phyloP scores from a whole-genome alignment of 2,797 vertebrate genomes.

The Rhinogobio ventralis region DNA sequence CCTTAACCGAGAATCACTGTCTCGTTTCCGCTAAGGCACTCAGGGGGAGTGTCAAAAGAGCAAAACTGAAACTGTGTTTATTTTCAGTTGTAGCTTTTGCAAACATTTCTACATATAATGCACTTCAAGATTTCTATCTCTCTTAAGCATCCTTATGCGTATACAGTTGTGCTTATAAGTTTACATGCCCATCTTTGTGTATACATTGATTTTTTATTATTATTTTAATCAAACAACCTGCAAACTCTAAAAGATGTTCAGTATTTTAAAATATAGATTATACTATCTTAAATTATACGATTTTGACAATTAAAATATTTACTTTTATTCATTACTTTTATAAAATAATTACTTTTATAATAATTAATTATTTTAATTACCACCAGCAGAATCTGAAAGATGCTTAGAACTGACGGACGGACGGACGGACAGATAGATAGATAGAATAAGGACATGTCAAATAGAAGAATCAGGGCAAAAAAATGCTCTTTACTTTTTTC shows the following conservation, averaged over 20 bases:
- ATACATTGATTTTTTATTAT: neutral
- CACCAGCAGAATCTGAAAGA: neutral
- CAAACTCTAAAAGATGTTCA: neutral
- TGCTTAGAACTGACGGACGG: too few relatives aligned
- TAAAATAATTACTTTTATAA: neutral
- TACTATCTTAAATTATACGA: neutral
- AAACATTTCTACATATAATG: slow-evolving; percentile 9
- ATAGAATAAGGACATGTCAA: too few relatives aligned
- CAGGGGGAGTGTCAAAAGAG: slow-evolving; percentile 74
- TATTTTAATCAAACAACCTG: neutral
- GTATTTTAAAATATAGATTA: neutral
- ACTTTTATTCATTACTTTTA: too few relatives aligned
- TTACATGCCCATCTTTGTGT: neutral
- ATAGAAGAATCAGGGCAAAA: too few relatives aligned
- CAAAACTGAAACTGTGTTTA: slow-evolving; percentile 70
- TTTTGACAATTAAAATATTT: neutral
- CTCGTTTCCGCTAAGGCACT: slow-evolving; percentile 76
- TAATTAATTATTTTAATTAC: neutral
- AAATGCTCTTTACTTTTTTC: too few relatives aligned
- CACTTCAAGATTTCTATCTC: slow-evolving; percentile 15
- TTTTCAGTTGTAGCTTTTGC: slow-evolving; percentile 8
- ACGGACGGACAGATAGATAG: too few relatives aligned
- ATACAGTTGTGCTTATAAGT: slow-evolving; percentile 2
- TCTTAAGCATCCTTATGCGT: neutral
- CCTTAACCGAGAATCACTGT: slow-evolving; percentile 68